Evolutionary conservation across 2,888 invertebrate genomes (phyloP), one percentile per base, ranked within the genome.

Genomic region (Campoplex nolae): DNA sequence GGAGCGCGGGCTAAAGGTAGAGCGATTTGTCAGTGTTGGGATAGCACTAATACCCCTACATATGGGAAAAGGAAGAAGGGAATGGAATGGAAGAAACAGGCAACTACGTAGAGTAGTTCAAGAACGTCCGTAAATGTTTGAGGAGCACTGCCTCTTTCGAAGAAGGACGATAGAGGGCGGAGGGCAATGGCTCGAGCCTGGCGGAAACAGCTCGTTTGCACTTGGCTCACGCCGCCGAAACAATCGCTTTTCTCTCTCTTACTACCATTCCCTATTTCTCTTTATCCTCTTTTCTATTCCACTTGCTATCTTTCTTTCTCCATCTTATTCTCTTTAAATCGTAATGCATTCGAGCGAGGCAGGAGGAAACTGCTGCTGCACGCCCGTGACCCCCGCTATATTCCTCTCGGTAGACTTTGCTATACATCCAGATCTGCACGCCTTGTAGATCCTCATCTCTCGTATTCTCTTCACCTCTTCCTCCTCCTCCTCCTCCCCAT

Each of bases 221-320:
- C 92, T 92, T 91, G 90, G 89, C 91, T 90, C 92, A 90, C 91
- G 91, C 90, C 87, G 89, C 87, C 89, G 89, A 91, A 91, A 92
- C 92, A 91, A 92, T 92, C 92, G 91, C 89, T 90, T 68, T 68
- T 6, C 68, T 45, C 86, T 81, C 84, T 81, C 75, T 91, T 90
- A 90, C 90, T 90, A 81, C 88, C 88, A 83, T 78, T 85, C 54
- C 76, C 81, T 90, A 90, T 90, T 75, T 85, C 62, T 74, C 81
- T 90, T 90, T 90, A 90, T 90, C 62, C 9, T 32, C n/a, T 78
- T 85, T 80, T 87, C 81, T 76, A 78, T 90, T 90, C 90, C 91
- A 18, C 67, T 18, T 58, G 23, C 32, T 54, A 38, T 28, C n/a
- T 35, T 11, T 56, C 32, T 28, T n/a, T 35, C n/a, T 56, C 32